Evolutionary conservation across 2,113 vertebrate genomes (phyloP), one percentile per base, ranked within the genome.

Genomic region (Osmerus eperlanus): DNA sequence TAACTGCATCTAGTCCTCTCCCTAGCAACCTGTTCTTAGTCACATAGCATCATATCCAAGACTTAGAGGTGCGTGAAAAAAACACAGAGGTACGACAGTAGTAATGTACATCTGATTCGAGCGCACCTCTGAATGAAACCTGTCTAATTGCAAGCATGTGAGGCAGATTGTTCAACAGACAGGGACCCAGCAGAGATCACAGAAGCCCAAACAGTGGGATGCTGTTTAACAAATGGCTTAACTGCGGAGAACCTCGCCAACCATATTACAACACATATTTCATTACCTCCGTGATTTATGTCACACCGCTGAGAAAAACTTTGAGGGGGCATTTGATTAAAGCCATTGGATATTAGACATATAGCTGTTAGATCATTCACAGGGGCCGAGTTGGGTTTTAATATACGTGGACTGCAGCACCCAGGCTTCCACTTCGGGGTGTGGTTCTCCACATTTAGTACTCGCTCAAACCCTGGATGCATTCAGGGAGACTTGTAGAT

Each of bases 131-230:
- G 11, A 25, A 18, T 53, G 18, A 70, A 58, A 54, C 18, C 8
- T 32, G 59, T 12, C 65, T 72, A 29, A 64, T 54, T 66, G 65
- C 65, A 51, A 23, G 62, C 11, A 69, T 67, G 54, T 65, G 53
- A 54, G 14, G 25, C 66, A 77, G 69, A 71, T 76, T 70, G 71
- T 67, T 80, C 61, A 77, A 77, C 70, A 83, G 71, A 72, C 52
- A 55, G 58, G 59, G 58, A 67, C 73, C 78, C 72, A 75, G 66
- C 72, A 78, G 78, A 73, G 75, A 70, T 80, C 75, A 70, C 78
- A 80, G 68, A 78, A 70, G 70, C 75, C 36, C 3, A 47, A 32
- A 69, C 66, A 73, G 72, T 60, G 63, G 74, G 77, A 75, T 25
- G 59, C 68, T 61, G 47, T 28, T 72, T 21, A 71, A 58, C 71